Base-by-base conservation (phyloP, 2,888 invertebrate species). In the Drosophila affinis region DNA sequence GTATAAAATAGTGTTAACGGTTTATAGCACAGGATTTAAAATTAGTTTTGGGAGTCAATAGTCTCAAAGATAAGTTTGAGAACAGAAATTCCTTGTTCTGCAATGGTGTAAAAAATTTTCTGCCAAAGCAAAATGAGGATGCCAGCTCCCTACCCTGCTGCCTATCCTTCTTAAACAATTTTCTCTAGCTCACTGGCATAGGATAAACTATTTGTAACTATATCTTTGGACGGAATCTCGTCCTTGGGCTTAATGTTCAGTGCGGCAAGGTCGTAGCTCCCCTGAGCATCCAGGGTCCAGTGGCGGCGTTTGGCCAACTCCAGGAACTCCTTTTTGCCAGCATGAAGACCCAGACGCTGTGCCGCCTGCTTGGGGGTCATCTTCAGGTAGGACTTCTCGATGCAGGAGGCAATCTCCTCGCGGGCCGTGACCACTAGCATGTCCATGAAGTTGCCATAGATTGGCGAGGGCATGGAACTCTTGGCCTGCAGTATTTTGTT, bases 331-430 rank as follows among this genome's bases (percentile, higher is more conserved):
- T 56, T 10, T 6, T 63, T 62, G 0, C 72, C 80, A 0, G 45
- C 53, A 49, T 74, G 76, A 2, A 89, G 64, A 0, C 85, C 87
- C 54, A 85, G 32, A 0, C 84, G 89, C n/a, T 27, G 7, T 0
- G 88, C 89, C 0, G 88, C 89, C 57, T 64, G 67, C 24, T 82
- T 82, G 10, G 62, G 76, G 0, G 75, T 55, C 17, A 85, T 78
- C 57, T 85, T 87, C 0, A 9, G 48, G 9, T 79, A 87, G 0
- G 85, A 77, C 32, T 75, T 85, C 32, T 85, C 85, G 69, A 85
- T 58, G 32, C 85, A 85, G 0, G 85, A 88, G 2, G 85, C 85
- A 4, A 85, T 88, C 69, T 85, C 85, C 32, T 85, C 89, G 1
- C 83, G 79, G 0, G 79, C 77, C 4, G 85, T 89, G 1, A 27